Evolutionary conservation across 2,113 vertebrate species (phyloP).

Genomic region (Leucoraja erinaceus): DNA sequence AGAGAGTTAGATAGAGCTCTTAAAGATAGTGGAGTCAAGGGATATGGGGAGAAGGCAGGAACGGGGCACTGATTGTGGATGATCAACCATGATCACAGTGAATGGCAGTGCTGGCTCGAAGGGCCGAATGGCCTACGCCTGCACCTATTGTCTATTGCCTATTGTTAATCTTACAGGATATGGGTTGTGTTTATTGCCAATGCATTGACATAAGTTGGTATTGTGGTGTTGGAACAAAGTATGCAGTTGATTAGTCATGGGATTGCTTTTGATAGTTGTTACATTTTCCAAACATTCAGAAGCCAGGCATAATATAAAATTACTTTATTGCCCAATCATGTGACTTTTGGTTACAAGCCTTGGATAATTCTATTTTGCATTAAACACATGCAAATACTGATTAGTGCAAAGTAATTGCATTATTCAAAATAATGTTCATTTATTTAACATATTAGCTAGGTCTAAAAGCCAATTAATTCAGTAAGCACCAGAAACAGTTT

Average conservation of each 20-base stretch:
- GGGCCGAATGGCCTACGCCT: no score
- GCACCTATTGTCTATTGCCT: no score
- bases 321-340: neutral
- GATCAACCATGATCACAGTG: no score
- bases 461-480: constrained; percentile 25
- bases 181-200: neutral
- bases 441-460: neutral
- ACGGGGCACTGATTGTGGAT: no score
- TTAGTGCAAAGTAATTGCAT: constrained; percentile 26
- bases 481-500: neutral
- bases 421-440: constrained; percentile 15
- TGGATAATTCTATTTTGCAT: neutral
- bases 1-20: no score
- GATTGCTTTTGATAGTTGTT: neutral
- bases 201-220: neutral
- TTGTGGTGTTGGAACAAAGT: neutral
- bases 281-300: neutral
- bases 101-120: no score
- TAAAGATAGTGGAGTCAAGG: no score
- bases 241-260: neutral
- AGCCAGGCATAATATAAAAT: neutral
- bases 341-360: neutral
- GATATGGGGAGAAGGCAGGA: no score
- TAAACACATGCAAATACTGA: neutral
- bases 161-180: neutral